These are phyloP conservation scores for Aurelia sp. DNA, from an alignment of 30 jellyfish, hydroid and myxozoan species.

Conservation along the genomic window DNA sequence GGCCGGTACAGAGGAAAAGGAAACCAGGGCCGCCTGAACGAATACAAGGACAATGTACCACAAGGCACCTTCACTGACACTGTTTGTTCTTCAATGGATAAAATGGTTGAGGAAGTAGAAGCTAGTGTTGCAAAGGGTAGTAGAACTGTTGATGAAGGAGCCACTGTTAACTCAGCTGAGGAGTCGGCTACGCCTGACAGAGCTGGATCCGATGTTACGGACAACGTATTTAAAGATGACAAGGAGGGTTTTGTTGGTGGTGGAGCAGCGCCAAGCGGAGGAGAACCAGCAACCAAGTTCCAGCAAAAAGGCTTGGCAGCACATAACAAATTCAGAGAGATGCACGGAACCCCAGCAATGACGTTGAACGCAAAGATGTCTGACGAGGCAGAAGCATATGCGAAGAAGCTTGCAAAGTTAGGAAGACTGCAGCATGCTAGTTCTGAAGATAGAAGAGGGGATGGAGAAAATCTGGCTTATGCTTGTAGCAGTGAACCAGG, in stretches of 20 bases:
- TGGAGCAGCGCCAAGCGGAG: neutral
- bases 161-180: too few relatives aligned
- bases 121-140: neutral
- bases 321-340: conserved; percentile 81
- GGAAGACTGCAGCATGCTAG: conserved; percentile 81
- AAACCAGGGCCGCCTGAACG: conserved; percentile 62
- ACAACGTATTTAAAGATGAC: too few relatives aligned
- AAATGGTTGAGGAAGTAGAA: conserved; percentile 15
- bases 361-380: conserved; percentile 54
- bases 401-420: conserved; percentile 69
- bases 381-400: conserved; percentile 75
- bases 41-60: conserved; percentile 59
- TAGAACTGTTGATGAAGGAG: too few relatives aligned
- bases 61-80: conserved; percentile 53
- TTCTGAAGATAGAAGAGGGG: conserved; percentile 73
- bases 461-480: conserved; percentile 88
- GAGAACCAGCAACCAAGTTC: conserved; percentile 1
- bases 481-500: conserved; percentile 59
- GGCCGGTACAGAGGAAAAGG: conserved; percentile 82
- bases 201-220: too few relatives aligned
- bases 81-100: conserved; percentile 35
- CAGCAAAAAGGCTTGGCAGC: conserved; percentile 64
- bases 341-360: conserved; percentile 67
- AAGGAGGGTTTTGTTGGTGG: neutral
- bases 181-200: too few relatives aligned